Base-by-base conservation (phyloP, 2,113 vertebrate species). In the Lepisosteus oculatus region DNA sequence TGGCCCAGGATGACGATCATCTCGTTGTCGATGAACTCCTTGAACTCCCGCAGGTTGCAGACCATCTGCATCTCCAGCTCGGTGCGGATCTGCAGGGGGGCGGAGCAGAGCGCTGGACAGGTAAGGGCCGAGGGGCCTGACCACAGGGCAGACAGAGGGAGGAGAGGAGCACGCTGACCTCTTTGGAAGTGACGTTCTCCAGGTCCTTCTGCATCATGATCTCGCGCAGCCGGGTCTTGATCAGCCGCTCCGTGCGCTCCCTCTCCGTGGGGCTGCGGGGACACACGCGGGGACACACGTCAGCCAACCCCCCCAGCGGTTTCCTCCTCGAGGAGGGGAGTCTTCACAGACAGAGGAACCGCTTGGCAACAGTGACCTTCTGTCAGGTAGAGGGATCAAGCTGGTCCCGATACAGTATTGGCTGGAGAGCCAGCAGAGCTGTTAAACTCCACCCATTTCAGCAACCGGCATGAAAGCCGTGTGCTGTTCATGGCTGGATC, bases 201-300 rank as follows among this genome's bases (percentile, higher is more conserved):
- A 99, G 86, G 87, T 99, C 97, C 17, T 95, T 98, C 87, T 98
- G 97, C 96, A 98, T 99, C 97, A 99, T 99, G 73, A 99, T 98
- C 85, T 99, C 97, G 63, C 97, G 84, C 81, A 99, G 91, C 17
- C 96, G 94, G 45, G 89, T 93, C 85, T 95, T 98, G 83, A 99
- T 97, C 9, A 99, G 86, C n/a, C 95, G 88, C 69, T 99, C 97
- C 0, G 95, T 98, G 70, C 95, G 92, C 14, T 97, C 97, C 43
- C 96, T 90, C 84, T 99, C 97, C 8, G 97, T 99, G 62, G 97
- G 97, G 82, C 97, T 99, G 85, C 6, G 69, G 56, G 77, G 66
- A 83, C 3, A 72, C 43, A 15, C 7, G 55, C 45, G 77, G 3
- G 82, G 47, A 41, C 55, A 2, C 73, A 71, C 43, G 15, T 17